Conservation (phyloP, 2,797 vertebrate species). For the Rhodeus uyekii region DNA sequence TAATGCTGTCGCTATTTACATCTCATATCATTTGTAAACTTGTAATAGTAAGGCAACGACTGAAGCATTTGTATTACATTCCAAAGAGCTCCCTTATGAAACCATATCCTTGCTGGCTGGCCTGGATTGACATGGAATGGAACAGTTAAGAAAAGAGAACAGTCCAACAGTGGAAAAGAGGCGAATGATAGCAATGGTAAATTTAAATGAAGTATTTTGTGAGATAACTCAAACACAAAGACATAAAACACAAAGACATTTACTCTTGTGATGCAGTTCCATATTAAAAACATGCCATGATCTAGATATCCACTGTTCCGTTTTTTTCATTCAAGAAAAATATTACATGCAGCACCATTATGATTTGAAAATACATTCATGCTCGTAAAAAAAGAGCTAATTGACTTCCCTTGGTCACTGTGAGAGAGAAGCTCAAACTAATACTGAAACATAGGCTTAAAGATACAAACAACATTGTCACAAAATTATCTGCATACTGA, state of each 20-base stretch:
- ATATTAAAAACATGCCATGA: background rate
- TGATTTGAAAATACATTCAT: background rate
- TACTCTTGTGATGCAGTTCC: background rate
- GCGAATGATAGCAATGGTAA: background rate
- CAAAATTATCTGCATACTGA: constrained; percentile 20
- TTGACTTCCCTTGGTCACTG: constrained; percentile 53
- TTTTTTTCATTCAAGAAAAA: background rate
- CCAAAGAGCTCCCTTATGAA: too few species aligned
- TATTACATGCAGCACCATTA: background rate
- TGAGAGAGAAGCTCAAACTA: constrained; percentile 10
- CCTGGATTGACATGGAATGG: too few species aligned
- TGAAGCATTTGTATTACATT: too few species aligned
- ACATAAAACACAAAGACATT: background rate
- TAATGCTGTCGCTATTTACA: too few species aligned
- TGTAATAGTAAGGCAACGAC: too few species aligned
- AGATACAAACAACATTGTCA: constrained; percentile 20
- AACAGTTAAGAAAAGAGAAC: too few species aligned
- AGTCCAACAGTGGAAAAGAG: too few species aligned
- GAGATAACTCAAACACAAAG: background rate
- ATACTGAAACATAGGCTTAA: background rate
- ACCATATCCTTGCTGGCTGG: too few species aligned
- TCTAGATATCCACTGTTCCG: background rate
- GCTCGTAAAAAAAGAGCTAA: constrained; percentile 57
- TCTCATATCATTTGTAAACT: too few species aligned
- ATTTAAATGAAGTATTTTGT: background rate